Evolutionary conservation across 2,797 vertebrate genomes (phyloP).

Genomic region (Champsocephalus gunnari): DNA sequence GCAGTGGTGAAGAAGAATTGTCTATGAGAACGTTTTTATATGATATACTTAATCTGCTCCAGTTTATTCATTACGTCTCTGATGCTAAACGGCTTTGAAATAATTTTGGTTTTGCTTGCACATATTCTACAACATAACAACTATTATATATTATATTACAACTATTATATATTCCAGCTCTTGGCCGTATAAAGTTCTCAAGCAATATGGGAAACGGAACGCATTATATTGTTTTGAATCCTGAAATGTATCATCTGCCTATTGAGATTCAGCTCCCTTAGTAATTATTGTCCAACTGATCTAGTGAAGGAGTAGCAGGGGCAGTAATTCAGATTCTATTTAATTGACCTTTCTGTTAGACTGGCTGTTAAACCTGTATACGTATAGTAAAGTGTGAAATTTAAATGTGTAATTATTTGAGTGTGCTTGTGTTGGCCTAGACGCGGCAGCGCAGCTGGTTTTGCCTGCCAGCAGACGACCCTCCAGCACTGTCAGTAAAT

Average conservation of each 20-base stretch:
- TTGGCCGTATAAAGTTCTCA: too few species aligned
- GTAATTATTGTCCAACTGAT: background rate
- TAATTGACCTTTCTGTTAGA: background rate
- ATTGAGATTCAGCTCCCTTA: background rate
- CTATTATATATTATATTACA: too few species aligned
- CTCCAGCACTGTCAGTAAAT: conserved; percentile 38
- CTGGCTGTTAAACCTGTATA: background rate
- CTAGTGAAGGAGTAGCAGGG: background rate
- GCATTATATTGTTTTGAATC: background rate
- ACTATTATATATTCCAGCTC: too few species aligned
- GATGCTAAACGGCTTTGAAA: background rate
- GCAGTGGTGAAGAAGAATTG: too few species aligned
- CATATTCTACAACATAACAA: background rate
- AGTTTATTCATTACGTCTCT: background rate
- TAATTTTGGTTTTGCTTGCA: background rate
- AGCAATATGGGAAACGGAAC: background rate
- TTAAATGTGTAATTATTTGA: background rate
- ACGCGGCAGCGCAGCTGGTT: background rate
- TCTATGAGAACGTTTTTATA: background rate
- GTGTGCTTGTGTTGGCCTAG: background rate
- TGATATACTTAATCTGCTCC: background rate
- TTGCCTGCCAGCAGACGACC: conserved; percentile 14
- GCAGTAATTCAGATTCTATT: background rate
- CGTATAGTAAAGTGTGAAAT: background rate
- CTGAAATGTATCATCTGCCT: background rate